Base-by-base conservation (phyloP, 2,888 invertebrate genomes). In the Hirtodrosophila trivittata region DNA sequence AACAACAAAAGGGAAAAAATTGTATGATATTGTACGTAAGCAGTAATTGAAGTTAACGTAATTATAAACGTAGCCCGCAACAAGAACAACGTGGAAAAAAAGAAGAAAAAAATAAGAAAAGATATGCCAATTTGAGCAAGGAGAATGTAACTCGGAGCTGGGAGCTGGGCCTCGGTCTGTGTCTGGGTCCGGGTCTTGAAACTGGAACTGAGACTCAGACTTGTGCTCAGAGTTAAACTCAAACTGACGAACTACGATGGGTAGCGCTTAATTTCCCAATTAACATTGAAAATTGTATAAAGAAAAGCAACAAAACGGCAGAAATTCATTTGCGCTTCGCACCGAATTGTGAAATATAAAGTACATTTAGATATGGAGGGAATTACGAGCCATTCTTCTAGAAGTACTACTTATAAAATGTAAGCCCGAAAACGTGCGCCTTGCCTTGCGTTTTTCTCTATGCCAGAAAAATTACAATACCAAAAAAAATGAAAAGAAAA, bases 11-110 rank as follows among this genome's bases (percentile, higher is more conserved):
- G 45, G 13, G 9, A 37, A 25, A 35, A 64, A 76, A 76, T 76
- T 70, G 57, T 66, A 70, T 77, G 62, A 82, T 74, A 82, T 70
- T 51, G 78, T 83, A 66, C 80, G 77, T 83, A 77, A 76, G 84
- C 84, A 66, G 81, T 83, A 77, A 83, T 83, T 78, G 84, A 80
- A 78, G 77, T 78, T 78, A 78, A 80, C 77, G 77, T 83, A 78
- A 78, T 78, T 78, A 78, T 80, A 73, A 83, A 70, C 66, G 66
- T 69, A 55, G 59, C 43, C 52, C 49, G 65, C 63, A 67, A 38
- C 42, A 66, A 58, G 37, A 62, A 58, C 33, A 38, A 51, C 49
- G 7, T 28, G 28, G 9, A n/a, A 39, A 28, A 7, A 37, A 32
- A 35, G 3, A 55, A 39, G 18, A 41, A 28, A 16, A 10, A 6